Base-by-base conservation (phyloP, 2,888 invertebrate species). In the Rotaria macrura region DNA sequence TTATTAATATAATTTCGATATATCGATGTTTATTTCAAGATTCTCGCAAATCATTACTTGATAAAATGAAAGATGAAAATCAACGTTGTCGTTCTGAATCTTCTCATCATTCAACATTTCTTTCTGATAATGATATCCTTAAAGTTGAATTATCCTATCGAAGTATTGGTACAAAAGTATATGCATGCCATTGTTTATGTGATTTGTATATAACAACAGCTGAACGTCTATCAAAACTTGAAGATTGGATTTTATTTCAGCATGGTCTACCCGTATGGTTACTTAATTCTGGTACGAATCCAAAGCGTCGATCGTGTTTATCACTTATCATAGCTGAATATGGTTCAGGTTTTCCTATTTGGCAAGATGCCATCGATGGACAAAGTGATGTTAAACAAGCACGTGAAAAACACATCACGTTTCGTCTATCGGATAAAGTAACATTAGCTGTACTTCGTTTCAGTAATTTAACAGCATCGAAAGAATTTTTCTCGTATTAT, bases 311-410 rank as follows among this genome's bases (percentile, higher is more conserved):
- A 29, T 74, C 84, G 74, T 54, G 84, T 49, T 57, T 86, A 25
- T 84, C 54, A 25, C 34, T 86, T 29, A 29, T 55, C 47, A 52
- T 86, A 34, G 86, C 86, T n/a, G 86, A 86, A 79, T 43, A 43
- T n/a, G 79, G 79, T 79, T 84, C 86, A 23, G 86, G 86, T 40
- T 86, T 86, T 85, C 57, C 84, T 29, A 74, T 86, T 23, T 86
- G 86, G 86, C 52, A 84, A 79, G 79, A 79, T 79, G 43, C 1
- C 5, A 43, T 79, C 25, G 43, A 25, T 40, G 40, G 43, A 43
- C 12, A 79, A 14, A 79, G 79, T 43, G 79, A 79, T 43, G 25
- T 79, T 23, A 79, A 79, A 43, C 43, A 79, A 43, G 79, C 79
- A 12, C 79, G 79, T 43, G 79, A 79, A n/a, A 40, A 79, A 79